Conservation (phyloP, 2,113 vertebrate species). For the Brachypodius melanocephalos region DNA sequence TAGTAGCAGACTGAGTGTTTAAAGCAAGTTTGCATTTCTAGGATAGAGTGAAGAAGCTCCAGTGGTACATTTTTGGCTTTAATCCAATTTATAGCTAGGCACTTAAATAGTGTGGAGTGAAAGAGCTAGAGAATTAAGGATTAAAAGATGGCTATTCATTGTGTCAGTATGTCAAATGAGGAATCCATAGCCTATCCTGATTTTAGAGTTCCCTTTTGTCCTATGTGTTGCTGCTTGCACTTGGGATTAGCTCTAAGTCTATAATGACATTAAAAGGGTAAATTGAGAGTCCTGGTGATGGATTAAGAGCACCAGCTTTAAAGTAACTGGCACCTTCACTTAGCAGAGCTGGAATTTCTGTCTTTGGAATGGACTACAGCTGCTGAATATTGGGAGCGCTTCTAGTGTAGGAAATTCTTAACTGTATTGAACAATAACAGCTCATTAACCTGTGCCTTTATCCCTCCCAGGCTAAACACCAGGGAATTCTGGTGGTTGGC, state of each 20-base stretch:
- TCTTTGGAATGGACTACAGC: background rate
- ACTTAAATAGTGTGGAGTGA: background rate
- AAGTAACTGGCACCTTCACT: background rate
- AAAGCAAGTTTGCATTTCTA: background rate
- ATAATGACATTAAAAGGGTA: slow-evolving; percentile 49
- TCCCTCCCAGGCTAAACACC: background rate
- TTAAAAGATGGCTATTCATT: slow-evolving; percentile 44
- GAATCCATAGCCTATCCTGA: background rate
- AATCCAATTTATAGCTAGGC: slow-evolving; percentile 20
- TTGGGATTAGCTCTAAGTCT: slow-evolving; percentile 40
- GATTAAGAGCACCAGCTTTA: slow-evolving; percentile 16
- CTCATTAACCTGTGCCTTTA: slow-evolving; percentile 9
- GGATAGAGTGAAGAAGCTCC: background rate
- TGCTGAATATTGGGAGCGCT: background rate
- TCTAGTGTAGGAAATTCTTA: background rate
- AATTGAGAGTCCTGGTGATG: slow-evolving; percentile 13
- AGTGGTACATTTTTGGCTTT: background rate
- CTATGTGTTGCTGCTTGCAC: background rate
- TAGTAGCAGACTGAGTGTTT: background rate
- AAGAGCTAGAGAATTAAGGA: slow-evolving; percentile 20
- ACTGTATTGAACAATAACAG: accelerated
- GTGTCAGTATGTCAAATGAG: slow-evolving; percentile 13
- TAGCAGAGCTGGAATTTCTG: background rate
- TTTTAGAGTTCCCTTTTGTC: slow-evolving; percentile 43
- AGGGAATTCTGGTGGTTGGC: background rate